Conservation (phyloP, 2,113 vertebrate species). For the Lophotis ruficrista region DNA sequence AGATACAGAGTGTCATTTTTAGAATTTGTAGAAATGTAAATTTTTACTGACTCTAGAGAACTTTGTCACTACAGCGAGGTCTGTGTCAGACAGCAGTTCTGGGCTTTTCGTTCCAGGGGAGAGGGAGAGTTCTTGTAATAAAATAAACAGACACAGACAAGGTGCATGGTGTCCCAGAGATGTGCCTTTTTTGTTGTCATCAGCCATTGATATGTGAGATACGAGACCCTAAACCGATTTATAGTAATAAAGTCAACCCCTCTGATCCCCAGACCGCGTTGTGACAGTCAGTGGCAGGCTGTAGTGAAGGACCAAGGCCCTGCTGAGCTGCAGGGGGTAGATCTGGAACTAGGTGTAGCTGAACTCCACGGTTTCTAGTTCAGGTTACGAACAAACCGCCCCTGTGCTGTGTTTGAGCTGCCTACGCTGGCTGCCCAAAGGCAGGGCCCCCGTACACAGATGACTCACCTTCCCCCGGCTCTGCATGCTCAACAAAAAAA, state of each 20-base stretch:
- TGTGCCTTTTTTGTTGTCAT: background rate
- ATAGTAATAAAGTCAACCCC: background rate
- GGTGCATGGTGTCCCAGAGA: background rate
- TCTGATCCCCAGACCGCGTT: background rate
- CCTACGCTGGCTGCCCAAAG: no score
- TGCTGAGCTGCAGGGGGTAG: background rate
- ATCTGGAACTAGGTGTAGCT: no score
- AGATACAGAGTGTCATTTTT: constrained; percentile 15
- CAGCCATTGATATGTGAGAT: background rate
- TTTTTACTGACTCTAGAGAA: constrained; percentile 43
- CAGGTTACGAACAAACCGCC: no score
- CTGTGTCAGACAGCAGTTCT: background rate
- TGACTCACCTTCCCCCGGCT: no score
- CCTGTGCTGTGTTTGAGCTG: no score
- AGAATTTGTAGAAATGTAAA: constrained; percentile 36
- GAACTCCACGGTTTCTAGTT: background rate
- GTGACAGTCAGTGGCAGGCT: background rate
- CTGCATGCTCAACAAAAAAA: background rate
- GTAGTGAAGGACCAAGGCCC: rapidly evolving
- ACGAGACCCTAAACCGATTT: background rate
- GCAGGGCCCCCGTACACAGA: no score
- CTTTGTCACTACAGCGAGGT: constrained; percentile 27
- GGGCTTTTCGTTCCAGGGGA: background rate
- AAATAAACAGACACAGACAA: background rate
- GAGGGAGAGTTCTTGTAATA: background rate